Evolutionary conservation across 2,797 vertebrate species (phyloP), one percentile per base, ranked within the genome.

Genomic region (Mionectes olivaceus): DNA sequence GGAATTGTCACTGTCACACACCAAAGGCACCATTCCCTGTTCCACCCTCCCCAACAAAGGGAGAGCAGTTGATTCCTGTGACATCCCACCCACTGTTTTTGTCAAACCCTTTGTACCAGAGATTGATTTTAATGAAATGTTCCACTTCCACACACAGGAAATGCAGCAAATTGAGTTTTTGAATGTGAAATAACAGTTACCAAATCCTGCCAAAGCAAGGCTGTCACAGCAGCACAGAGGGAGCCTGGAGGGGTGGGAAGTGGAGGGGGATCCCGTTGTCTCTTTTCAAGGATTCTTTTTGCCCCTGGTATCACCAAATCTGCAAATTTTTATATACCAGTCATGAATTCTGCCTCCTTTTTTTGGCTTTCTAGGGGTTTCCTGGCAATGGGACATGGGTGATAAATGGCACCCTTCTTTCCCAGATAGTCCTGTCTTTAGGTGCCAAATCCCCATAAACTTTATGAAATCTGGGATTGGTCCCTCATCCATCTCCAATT

Each of bases 231-330:
- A 68, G 56, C 11, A 2, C 33, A 10, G 64, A 44, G 9, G 19
- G 14, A 50, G 81, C 53, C 41, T 5, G 13, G 15, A 10, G 23
- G 33, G 43, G 17, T 10, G 11, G 49, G 25, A 41, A 78, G 33
- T 33, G 64, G 10, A 56, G 28, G 19, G 43, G 33, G 30, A 64
- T 2, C 5, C 23, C 0, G 0, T 41, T 75, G 33, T 2, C 16
- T 33, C 65, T 46, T 47, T 11, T 41, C 39, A n/a, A 30, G 14
- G 59, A 59, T 52, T 11, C 8, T 15, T 5, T 60, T 64, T 77
- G 10, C 3, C 49, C 18, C 39, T 57, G 27, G 19, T 5, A 15
- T 12, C 47, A 59, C 27, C 4, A 5, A 60, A 88, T 21, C 13
- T 67, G 8, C 19, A 19, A 2, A 1, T 37, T 44, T 27, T 64